phyloP scores from a whole-genome alignment of 2,113 vertebrate genomes.

The Mormyrus iriodes region DNA sequence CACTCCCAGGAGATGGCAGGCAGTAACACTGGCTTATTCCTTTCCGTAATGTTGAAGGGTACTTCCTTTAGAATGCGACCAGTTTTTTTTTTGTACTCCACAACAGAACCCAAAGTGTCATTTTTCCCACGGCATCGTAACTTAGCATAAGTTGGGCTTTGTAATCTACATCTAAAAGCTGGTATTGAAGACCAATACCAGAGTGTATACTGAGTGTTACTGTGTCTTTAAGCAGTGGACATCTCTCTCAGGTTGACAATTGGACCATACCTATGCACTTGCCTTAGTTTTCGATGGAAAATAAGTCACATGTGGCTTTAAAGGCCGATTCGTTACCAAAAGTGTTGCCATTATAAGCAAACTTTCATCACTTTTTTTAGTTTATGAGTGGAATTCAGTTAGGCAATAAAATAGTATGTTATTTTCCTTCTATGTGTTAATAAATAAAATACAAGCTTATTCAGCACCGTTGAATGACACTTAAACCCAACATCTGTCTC shows the following conservation, averaged over 20 bases:
- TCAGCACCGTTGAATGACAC: not conserved
- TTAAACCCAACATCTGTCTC: not conserved
- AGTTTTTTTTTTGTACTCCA: not conserved
- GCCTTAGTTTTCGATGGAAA: not conserved
- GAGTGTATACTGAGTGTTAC: not conserved
- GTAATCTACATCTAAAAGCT: not conserved
- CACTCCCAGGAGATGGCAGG: not conserved
- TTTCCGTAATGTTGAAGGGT: not conserved
- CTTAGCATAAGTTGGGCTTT: not conserved
- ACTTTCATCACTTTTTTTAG: not conserved
- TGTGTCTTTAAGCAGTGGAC: not conserved
- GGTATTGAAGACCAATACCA: not conserved
- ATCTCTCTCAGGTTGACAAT: not conserved
- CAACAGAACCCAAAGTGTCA: not conserved
- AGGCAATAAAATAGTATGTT: not conserved
- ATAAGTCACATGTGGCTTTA: slow-evolving; percentile 9
- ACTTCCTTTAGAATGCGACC: not conserved
- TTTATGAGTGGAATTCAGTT: not conserved
- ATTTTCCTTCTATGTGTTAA: not conserved
- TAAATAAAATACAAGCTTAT: not conserved
- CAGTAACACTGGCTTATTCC: not conserved
- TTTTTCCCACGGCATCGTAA: not conserved
- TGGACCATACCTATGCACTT: slow-evolving; percentile 21
- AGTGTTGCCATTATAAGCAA: not conserved
- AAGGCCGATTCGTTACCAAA: not conserved